phyloP scores from a whole-genome alignment of 2,797 vertebrate genomes.

The Fringilla coelebs region DNA sequence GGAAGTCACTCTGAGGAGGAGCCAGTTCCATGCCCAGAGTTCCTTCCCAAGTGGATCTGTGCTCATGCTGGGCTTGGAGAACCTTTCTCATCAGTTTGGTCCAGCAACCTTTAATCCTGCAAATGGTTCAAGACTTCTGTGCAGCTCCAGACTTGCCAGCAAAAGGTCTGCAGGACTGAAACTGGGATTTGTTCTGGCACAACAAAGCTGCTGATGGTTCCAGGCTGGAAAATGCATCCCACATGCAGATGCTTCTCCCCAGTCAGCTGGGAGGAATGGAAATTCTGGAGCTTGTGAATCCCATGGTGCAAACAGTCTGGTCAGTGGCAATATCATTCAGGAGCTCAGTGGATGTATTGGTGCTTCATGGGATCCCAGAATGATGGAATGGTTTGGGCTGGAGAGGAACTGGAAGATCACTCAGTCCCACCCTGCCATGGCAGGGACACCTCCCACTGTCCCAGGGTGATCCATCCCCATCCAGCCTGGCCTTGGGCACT shows the following conservation, averaged over 20 bases:
- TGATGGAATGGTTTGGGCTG: background rate
- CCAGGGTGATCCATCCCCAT: fast-evolving
- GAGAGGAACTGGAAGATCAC: background rate
- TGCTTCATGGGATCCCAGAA: background rate
- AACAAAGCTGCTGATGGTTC: background rate
- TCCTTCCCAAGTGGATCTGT: background rate
- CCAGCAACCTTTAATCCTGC: constrained; percentile 26
- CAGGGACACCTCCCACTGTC: fast-evolving
- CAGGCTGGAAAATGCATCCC: background rate
- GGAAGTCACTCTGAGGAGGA: constrained; percentile 1
- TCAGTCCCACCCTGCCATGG: background rate
- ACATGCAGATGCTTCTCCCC: background rate
- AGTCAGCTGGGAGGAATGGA: background rate
- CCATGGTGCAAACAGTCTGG: background rate
- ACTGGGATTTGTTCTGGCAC: background rate
- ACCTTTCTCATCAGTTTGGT: constrained; percentile 31
- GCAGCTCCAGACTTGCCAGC: constrained; percentile 30
- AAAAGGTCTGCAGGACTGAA: background rate
- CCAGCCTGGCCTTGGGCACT: background rate
- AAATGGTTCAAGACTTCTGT: background rate
- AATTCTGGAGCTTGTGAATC: background rate
- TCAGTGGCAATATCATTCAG: background rate
- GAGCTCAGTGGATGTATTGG: background rate
- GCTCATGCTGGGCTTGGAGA: background rate
- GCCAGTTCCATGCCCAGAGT: background rate